phyloP scores from a whole-genome alignment of 2,797 vertebrate species.

The Buceros bicornis region DNA sequence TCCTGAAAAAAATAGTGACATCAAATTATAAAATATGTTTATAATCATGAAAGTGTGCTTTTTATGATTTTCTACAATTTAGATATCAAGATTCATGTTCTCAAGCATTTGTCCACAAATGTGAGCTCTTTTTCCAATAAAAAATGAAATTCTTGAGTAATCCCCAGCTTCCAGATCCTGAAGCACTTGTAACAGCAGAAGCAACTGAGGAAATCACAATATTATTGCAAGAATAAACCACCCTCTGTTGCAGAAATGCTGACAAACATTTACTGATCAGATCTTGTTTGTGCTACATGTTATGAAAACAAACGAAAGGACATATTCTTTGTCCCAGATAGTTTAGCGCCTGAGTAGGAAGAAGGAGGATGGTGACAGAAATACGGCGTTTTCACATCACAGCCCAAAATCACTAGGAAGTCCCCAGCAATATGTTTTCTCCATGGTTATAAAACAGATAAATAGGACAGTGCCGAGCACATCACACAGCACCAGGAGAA shows the following conservation, averaged over 20 bases:
- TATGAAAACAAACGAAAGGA: not conserved
- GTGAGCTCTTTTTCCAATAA: not conserved
- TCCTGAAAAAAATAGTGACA: not conserved
- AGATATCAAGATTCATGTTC: not conserved
- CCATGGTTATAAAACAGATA: not conserved
- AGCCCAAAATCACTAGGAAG: not conserved
- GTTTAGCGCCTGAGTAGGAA: not conserved
- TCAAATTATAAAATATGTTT: not conserved
- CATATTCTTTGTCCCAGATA: not conserved
- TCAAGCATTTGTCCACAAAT: not conserved
- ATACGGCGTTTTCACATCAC: not conserved
- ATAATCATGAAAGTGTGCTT: not conserved
- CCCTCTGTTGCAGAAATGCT: rapidly evolving
- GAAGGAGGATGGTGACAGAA: not conserved
- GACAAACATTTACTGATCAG: not conserved
- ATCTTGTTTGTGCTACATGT: not conserved
- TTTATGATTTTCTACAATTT: not conserved
- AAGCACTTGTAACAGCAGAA: not conserved
- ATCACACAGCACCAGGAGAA: not conserved
- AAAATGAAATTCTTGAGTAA: not conserved
- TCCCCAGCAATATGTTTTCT: not conserved
- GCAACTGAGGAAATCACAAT: not conserved
- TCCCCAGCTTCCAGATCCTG: not conserved
- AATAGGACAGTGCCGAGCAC: not conserved
- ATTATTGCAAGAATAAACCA: not conserved